These are phyloP conservation scores for Ericerus pela DNA, from an alignment of 1,140 invertebrate genomes.

Conservation along the genomic window DNA sequence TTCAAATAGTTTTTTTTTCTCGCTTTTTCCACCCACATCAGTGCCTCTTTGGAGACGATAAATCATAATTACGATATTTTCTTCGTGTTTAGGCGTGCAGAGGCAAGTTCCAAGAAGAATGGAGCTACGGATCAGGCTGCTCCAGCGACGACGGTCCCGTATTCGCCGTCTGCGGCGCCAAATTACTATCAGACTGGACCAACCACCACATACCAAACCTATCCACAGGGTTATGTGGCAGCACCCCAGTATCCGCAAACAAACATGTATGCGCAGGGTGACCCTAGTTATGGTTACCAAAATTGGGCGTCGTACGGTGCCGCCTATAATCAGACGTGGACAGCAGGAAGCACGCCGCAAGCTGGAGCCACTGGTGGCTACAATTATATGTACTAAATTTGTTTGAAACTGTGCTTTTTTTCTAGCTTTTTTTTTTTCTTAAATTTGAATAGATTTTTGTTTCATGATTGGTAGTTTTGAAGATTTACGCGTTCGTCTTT, in stretches of 20 bases:
- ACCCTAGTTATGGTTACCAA: constrained; percentile 4
- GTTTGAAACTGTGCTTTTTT: no score
- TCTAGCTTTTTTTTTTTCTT: no score
- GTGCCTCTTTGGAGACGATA: no score
- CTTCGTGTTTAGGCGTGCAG: no score
- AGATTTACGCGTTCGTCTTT: no score
- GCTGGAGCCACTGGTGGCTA: not conserved
- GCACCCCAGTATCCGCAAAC: not conserved
- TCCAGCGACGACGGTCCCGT: not conserved
- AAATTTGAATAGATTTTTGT: no score
- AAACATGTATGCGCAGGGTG: not conserved
- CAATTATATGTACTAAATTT: not conserved
- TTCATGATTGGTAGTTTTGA: no score
- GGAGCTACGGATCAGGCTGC: not conserved
- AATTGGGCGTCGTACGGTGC: constrained; percentile 1
- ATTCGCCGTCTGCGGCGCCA: not conserved
- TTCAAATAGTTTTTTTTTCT: no score
- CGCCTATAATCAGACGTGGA: not conserved
- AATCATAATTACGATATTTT: no score
- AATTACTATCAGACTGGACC: not conserved
- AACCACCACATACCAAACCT: not conserved
- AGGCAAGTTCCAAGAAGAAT: not conserved
- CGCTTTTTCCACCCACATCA: no score
- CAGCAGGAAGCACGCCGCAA: not conserved
- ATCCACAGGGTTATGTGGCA: not conserved